Evolutionary conservation across 2,113 vertebrate genomes (phyloP), one percentile per base, ranked within the genome.

Genomic region (Mesitornis unicolor): DNA sequence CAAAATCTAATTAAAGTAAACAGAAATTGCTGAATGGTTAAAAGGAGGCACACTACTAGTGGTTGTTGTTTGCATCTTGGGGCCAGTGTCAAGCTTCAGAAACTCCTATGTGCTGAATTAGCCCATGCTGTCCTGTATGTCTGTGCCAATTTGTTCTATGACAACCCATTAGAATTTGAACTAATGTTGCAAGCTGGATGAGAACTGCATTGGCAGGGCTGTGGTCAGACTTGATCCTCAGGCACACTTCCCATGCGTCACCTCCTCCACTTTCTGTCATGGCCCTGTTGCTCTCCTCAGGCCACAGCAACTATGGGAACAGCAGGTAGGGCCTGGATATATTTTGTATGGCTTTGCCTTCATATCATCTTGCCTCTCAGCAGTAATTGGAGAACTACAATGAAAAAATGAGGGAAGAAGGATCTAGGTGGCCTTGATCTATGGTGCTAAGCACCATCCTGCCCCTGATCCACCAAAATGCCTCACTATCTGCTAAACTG

Each of bases 391-490:
- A 38, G 9, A 11, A 6, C n/a, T 75, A 36, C 33, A 69, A 42
- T 51, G 40, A 71, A 20, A 48, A 74, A 81, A 63, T 25, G 6
- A 16, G 36, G 26, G 38, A 31, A 63, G 69, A 57, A 75, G 26
- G 11, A 56, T 69, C 13, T 70, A 42, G 60, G 13, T 17, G 13
- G 6, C 38, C 18, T 56, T 81, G 48, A 35, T 51, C 28, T 73
- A 4, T 8, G 26, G 13, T 86, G 45, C 21, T 73, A 63, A n/a
- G n/a, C n/a, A 36, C 5, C 20, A 35, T 38, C 11, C 10, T 71
- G 33, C 11, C 36, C 16, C 31, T 0, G 2, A 4, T 35, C 28
- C 60, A 60, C 31, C 1, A 0, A 35, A 29, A 13, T 50, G 13
- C 43, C 33, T 77, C 33, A 4, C 28, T 68, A 5, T 16, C 9